Evolutionary conservation across 2,888 invertebrate species (phyloP), one percentile per base, ranked within the genome.

Genomic region (Hypselothyrea guttata): DNA sequence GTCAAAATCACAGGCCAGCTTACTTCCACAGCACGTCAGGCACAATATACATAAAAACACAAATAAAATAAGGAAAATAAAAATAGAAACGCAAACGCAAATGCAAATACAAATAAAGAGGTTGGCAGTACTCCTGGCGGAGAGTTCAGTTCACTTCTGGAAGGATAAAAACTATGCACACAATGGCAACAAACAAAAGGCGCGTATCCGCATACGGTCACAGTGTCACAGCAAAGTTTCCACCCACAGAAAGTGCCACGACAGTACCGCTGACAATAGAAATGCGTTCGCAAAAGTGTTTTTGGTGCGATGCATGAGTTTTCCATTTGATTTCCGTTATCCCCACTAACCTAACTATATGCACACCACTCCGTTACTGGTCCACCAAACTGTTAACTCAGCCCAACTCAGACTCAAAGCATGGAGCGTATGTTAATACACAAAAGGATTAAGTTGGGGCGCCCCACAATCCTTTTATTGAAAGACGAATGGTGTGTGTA

Each of bases 271-370:
- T 71, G 71, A 85, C 84, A 82, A 82, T 76, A 70, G 84, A 73
- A 83, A 83, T 82, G 82, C 82, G 81, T 85, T 85, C 71, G 66
- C 46, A 60, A 71, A 78, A 83, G 63, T 70, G 66, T 64, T 60
- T 71, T 66, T 49, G 59, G 54, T 56, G 53, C 68, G 60, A 72
- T 68, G 83, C 86, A 85, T 73, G 86, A 78, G 86, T 76, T 85
- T 86, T 84, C 75, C 75, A 85, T 86, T 86, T 84, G 87, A 86
- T 84, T 85, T 82, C 79, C 75, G 77, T 75, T 81, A 64, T 63
- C 72, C 69, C 61, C 70, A 67, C 60, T 61, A 62, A 51, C 48
- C 47, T 48, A 41, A 41, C 12, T 31, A 27, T 11, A 31, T 5
- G 12, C 16, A 37, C 22, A 22, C 9, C n/a, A n/a, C n/a, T n/a